These are phyloP conservation scores for Oasisia sp. DNA, from an alignment of 2,888 invertebrate genomes.

Conservation along the genomic window DNA sequence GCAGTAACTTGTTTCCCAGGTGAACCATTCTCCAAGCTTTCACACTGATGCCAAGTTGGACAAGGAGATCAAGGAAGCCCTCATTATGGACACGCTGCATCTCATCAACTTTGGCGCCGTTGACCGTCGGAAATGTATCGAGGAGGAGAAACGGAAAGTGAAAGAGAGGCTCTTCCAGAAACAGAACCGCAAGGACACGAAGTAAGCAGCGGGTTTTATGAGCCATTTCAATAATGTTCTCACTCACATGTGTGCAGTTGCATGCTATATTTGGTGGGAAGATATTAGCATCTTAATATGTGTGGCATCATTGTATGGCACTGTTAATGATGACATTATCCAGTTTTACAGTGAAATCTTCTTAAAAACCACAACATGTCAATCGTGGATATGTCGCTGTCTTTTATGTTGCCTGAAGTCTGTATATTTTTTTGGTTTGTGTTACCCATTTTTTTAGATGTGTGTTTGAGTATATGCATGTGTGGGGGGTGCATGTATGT, in stretches of 20 bases:
- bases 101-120: constrained; percentile 65
- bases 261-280: no score
- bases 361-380: no score
- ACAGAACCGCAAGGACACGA: constrained; percentile 61
- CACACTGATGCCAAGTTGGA: constrained; percentile 89
- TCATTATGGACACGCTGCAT: constrained; percentile 68
- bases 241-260: neutral
- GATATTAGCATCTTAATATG: no score
- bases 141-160: constrained; percentile 62
- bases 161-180: constrained; percentile 64
- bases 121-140: constrained; percentile 61
- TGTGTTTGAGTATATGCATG: neutral
- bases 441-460: neutral
- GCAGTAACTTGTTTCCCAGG: constrained; percentile 67
- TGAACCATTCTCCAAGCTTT: constrained; percentile 93
- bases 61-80: constrained; percentile 83
- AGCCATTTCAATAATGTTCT: neutral
- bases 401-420: neutral
- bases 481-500: no score
- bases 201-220: constrained; percentile 46
- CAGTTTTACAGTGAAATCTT: no score
- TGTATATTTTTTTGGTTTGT: neutral
- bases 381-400: neutral
- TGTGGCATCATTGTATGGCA: no score
- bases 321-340: no score